These are phyloP conservation scores for Stegophylla sp. DNA, from an alignment of 2,888 invertebrate genomes.

Conservation along the genomic window DNA sequence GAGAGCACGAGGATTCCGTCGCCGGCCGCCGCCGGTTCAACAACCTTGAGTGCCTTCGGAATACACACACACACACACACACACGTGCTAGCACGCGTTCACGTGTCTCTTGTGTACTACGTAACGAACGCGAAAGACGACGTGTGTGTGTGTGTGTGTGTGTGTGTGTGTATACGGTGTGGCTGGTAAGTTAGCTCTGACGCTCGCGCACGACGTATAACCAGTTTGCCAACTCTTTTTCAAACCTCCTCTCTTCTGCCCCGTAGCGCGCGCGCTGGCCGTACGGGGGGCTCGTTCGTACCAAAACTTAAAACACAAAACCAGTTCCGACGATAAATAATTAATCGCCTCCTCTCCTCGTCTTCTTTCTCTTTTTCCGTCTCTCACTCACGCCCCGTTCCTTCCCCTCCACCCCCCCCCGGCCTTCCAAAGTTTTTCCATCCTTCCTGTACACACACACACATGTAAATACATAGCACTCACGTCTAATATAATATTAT, in stretches of 20 bases:
- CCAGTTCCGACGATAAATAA: conserved; percentile 58
- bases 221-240: conserved; percentile 57
- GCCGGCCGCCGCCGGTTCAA: conserved; percentile 51
- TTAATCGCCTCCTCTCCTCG: conserved; percentile 45
- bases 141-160: background rate
- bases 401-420: background rate
- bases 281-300: conserved; percentile 18
- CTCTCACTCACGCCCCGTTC: background rate
- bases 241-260: conserved; percentile 25
- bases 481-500: background rate
- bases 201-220: conserved; percentile 45
- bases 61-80: conserved; percentile 12
- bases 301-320: conserved; percentile 53
- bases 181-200: background rate
- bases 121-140: conserved; percentile 41
- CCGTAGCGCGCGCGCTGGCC: conserved; percentile 4
- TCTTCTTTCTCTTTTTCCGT: background rate
- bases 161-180: background rate
- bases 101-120: background rate
- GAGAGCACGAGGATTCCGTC: conserved; percentile 39
- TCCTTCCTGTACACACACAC: conserved; percentile 26
- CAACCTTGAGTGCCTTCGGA: conserved; percentile 45
- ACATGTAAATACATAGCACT: background rate
- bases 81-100: background rate
- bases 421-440: background rate